Conservation (phyloP, 2,888 invertebrate genomes). For the Ectobius pallidus region DNA sequence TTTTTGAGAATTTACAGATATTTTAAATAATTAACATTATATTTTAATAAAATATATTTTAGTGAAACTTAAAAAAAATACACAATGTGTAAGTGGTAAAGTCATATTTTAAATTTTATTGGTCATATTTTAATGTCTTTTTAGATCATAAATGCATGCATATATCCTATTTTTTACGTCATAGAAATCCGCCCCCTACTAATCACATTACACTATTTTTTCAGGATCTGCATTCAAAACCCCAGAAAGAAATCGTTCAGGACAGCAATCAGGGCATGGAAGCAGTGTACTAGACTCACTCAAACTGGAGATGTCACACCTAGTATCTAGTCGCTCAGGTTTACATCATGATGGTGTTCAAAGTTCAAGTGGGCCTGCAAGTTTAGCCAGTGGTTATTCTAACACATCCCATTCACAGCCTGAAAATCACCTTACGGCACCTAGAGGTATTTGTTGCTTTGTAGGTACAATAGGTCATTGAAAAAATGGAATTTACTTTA, state of each 20-base stretch:
- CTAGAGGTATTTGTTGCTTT: not conserved
- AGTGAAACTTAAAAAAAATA: too few relatives aligned
- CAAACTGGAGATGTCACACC: constrained; percentile 44
- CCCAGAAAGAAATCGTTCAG: not conserved
- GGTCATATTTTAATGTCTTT: too few relatives aligned
- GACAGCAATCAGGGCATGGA: constrained; percentile 43
- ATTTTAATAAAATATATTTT: too few relatives aligned
- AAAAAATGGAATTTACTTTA: too few relatives aligned
- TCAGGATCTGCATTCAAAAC: not conserved
- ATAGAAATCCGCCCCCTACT: too few relatives aligned
- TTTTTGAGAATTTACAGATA: too few relatives aligned
- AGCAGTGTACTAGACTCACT: constrained; percentile 47
- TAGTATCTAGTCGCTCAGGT: constrained; percentile 6
- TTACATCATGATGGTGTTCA: constrained; percentile 17
- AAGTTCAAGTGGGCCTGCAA: constrained; percentile 31
- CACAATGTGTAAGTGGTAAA: too few relatives aligned
- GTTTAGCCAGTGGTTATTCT: constrained; percentile 2
- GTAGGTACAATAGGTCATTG: not conserved
- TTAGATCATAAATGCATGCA: too few relatives aligned
- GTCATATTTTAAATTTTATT: too few relatives aligned
- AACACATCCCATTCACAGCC: not conserved
- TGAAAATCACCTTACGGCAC: constrained; percentile 4
- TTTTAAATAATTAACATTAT: too few relatives aligned
- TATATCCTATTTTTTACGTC: too few relatives aligned
- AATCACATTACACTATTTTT: too few relatives aligned